A percentile compares a stretch with the other conserved stretches of the same genome.
phyloP scores from a whole-genome alignment of 2,888 invertebrate species.

The Acrobasis suavella region DNA sequence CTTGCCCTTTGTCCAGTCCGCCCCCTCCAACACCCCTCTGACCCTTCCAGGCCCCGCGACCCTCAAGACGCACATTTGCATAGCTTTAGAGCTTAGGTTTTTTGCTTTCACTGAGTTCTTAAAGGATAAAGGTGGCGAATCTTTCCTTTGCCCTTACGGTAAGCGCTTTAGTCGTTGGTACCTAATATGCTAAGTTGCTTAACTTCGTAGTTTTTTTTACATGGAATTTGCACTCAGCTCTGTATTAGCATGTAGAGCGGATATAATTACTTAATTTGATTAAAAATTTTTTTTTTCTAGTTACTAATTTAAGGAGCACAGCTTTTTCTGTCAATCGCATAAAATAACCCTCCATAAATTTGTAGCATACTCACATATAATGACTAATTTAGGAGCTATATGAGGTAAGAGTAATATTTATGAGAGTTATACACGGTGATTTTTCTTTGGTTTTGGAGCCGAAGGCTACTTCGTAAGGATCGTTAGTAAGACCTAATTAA shows the following conservation, averaged over 20 bases:
- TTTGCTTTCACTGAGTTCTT: conserved; percentile 67
- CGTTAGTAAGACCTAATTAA: no score
- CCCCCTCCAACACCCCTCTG: conserved; percentile 33
- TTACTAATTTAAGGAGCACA: no score
- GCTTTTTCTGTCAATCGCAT: no score
- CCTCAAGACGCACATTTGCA: conserved; percentile 80
- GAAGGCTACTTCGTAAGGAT: no score
- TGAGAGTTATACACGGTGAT: no score
- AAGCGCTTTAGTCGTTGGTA: conserved; percentile 21
- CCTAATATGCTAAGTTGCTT: conserved; percentile 23
- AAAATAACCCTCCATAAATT: no score
- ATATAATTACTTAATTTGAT: neutral
- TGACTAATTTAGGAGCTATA: no score
- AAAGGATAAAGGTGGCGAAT: conserved; percentile 66
- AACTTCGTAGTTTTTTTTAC: neutral
- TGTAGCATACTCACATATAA: no score
- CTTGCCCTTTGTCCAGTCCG: conserved; percentile 70
- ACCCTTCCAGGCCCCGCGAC: conserved; percentile 48
- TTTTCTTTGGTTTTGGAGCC: no score
- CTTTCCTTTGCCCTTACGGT: conserved; percentile 37
- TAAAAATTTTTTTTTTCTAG: neutral
- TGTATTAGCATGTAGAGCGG: neutral
- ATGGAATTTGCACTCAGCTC: neutral
- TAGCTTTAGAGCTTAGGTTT: conserved; percentile 77
- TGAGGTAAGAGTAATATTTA: no score